Base-by-base conservation (phyloP, 2,113 vertebrate genomes). In the Canis aureus region DNA sequence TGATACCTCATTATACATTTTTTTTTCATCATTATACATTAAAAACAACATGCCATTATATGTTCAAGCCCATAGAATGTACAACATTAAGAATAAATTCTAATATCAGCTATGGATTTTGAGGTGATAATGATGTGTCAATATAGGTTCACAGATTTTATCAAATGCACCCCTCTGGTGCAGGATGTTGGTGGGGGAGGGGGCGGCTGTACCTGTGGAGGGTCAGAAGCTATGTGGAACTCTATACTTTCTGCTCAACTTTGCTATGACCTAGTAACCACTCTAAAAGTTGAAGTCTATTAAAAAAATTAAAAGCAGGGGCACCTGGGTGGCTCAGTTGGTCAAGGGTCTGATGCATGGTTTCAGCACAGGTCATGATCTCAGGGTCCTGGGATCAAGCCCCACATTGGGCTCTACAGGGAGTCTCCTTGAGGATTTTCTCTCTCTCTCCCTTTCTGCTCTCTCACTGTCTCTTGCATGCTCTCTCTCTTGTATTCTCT, bases 201-300 rank as follows among this genome's bases (percentile, higher is more conserved):
- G 35, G 10, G 1, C 51, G 32, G 32, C 49, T 73, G 38, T 90
- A 51, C 32, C 66, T 69, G 2, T 81, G 35, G 51, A 10, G 69
- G 10, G 29, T 81, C 55, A 74, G 59, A 27, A n/a, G 53, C 23
- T 35, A 85, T 35, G 17, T 49, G 67, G 35, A 84, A 89, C 62
- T 84, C 76, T 84, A 16, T 49, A 92, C 53, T 92, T 96, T n/a
- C 76, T 67, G 32, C 27, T 87, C 29, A 79, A 29, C 94, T 96
- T 92, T 88, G 15, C 84, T 66, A 15, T 49, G 29, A 91, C 83
- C 60, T 60, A 32, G 1, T 83, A 91, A 83, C 43, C 73, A 11
- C 8, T 96, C 60, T 83, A 57, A 97, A 91, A 88, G 78, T 60
- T 67, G 62, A 97, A 95, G 73, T 49, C 53, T 88, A 43, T 57